These are phyloP conservation scores for Anser brachyrhynchus DNA, from an alignment of 2,113 vertebrate genomes.

Conservation along the genomic window DNA sequence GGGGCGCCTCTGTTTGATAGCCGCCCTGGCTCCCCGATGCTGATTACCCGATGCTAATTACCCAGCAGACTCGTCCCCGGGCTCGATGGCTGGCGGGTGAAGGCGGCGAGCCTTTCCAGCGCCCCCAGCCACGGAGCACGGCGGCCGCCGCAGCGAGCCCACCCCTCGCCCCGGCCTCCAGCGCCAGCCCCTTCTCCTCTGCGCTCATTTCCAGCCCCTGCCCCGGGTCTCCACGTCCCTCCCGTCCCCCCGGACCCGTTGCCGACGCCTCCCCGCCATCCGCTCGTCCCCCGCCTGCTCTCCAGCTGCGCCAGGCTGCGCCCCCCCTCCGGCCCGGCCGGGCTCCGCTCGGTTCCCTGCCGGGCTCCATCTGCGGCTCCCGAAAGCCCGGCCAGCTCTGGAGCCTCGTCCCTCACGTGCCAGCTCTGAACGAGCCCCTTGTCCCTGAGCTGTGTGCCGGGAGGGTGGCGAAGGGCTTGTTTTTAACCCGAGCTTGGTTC, in stretches of 20 bases:
- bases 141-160: neutral
- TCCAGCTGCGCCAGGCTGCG: slow-evolving; percentile 16
- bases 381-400: slow-evolving; percentile 28
- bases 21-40: neutral
- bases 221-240: neutral
- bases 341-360: slow-evolving; percentile 4
- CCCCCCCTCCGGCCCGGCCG: neutral
- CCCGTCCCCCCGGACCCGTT: slow-evolving; percentile 1
- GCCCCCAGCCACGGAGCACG: neutral
- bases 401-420: neutral
- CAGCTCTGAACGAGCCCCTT: slow-evolving; percentile 34
- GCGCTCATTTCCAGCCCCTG: neutral
- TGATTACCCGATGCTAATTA: slow-evolving; percentile 32
- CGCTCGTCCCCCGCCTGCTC: neutral
- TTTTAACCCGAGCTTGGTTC: neutral
- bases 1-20: neutral
- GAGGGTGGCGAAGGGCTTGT: neutral
- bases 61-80: neutral
- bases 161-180: neutral
- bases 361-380: slow-evolving; percentile 23
- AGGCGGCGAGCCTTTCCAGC: neutral
- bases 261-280: neutral
- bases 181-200: neutral
- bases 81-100: neutral
- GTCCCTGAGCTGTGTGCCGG: neutral